Base-by-base conservation (phyloP, 2,888 invertebrate genomes). In the Eupithecia subfuscata region DNA sequence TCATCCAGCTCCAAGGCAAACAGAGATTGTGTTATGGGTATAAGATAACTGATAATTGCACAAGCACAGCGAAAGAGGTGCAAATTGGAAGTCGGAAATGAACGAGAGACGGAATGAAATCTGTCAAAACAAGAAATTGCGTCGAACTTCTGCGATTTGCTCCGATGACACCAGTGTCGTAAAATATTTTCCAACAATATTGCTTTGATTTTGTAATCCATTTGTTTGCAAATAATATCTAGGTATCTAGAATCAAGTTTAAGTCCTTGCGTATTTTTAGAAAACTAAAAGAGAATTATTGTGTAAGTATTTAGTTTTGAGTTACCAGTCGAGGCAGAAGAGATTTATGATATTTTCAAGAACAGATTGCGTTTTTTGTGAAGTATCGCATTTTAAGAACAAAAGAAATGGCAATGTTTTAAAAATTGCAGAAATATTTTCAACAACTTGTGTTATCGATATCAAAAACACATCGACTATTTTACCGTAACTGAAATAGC, bases 331-430 rank as follows among this genome's bases (percentile, higher is more conserved):
- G 22, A 22, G n/a, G 12, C 22, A 14, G 60, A 60, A 25, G 60
- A 60, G 14, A 60, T 60, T 56, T 56, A 60, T 14, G 60, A 25
- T 60, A 25, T 60, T 60, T 60, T 60, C 60, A 60, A 60, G 60
- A 60, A 60, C 60, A 60, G 25, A 25, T 25, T 60, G 14, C 14
- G 25, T 60, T 60, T 48, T 60, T 60, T 14, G 25, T 60, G 22
- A 60, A 14, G 25, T 56, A 56, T 56, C 22, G 22, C 22, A 56
- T 22, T 56, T 22, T 56, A 22, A n/a, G 52, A 52, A 56, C n/a
- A 22, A 22, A 22, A 25, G 56, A 56, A 52, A 56, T 56, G 3
- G 56, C 11, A 25, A 25, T 25, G 37, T 37, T 37, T 4, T 37
- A 37, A 37, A 37, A 0, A 37, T 37, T 37, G 12, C 25, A 60